These are phyloP conservation scores for Halichoeres trimaculatus DNA, from an alignment of 2,113 vertebrate species.

Conservation along the genomic window DNA sequence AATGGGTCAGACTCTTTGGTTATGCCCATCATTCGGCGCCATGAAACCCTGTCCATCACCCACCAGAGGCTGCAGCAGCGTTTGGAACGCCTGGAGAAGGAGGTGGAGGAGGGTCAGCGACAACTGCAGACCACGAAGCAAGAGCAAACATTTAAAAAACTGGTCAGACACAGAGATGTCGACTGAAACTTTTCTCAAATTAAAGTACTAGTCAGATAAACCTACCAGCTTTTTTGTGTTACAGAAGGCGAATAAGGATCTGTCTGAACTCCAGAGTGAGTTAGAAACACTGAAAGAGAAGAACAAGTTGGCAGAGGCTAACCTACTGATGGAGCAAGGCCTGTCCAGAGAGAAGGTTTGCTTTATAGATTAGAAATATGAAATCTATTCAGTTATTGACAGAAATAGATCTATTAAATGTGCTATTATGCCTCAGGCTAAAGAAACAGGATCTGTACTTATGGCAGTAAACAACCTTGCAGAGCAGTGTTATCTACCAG, in stretches of 20 bases:
- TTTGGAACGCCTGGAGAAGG: constrained; percentile 70
- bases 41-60: constrained; percentile 75
- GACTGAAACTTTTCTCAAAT: background rate
- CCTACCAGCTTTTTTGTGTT: constrained; percentile 12
- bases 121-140: constrained; percentile 73
- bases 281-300: constrained; percentile 72
- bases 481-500: constrained; percentile 77
- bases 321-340: constrained; percentile 64
- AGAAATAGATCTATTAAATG: background rate
- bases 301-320: constrained; percentile 74
- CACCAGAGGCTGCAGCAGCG: constrained; percentile 77
- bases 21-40: constrained; percentile 77
- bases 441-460: constrained; percentile 72
- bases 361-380: background rate
- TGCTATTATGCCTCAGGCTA: constrained; percentile 64
- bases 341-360: constrained; percentile 77
- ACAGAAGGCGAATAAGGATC: constrained; percentile 76
- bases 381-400: background rate
- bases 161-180: constrained; percentile 55
- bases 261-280: constrained; percentile 79
- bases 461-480: constrained; percentile 77
- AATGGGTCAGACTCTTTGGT: constrained; percentile 59
- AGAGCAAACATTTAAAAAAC: constrained; percentile 74
- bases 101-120: constrained; percentile 71
- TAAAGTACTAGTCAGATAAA: background rate